phyloP scores from a whole-genome alignment of 92 coral and sea anemone genomes.

The Epizoanthus stellaris region DNA sequence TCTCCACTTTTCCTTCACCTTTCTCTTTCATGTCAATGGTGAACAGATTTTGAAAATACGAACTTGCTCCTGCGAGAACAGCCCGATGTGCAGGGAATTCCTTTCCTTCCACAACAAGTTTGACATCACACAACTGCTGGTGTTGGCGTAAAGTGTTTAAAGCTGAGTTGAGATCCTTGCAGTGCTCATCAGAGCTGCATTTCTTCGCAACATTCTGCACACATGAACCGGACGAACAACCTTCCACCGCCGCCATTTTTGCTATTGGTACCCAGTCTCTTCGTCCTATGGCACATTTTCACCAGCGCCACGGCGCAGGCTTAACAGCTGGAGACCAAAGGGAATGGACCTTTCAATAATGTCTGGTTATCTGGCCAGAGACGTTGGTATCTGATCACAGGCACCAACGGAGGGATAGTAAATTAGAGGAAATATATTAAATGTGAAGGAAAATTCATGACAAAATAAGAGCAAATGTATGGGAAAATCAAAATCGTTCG shows the following conservation, averaged over 20 bases:
- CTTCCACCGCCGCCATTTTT: slow-evolving; percentile 8
- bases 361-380: too few relatives aligned
- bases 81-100: slow-evolving; percentile 14
- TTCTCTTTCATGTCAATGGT: slow-evolving; percentile 6
- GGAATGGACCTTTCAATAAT: too few relatives aligned
- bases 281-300: too few relatives aligned
- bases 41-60: slow-evolving; percentile 4
- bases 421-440: too few relatives aligned
- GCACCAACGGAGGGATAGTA: too few relatives aligned
- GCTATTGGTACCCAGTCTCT: too few relatives aligned
- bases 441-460: too few relatives aligned
- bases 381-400: too few relatives aligned
- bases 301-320: too few relatives aligned
- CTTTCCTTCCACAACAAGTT: slow-evolving; percentile 5
- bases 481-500: too few relatives aligned
- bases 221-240: not conserved
- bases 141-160: slow-evolving; percentile 11
- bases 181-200: not conserved
- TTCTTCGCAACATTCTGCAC: not conserved
- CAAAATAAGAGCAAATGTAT: too few relatives aligned
- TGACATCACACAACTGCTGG: not conserved
- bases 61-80: slow-evolving; percentile 16
- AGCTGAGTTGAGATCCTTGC: slow-evolving; percentile 1
- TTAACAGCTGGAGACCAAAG: too few relatives aligned
- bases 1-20: not conserved